phyloP scores from a whole-genome alignment of 2,888 invertebrate species.

The Chrysopilus asiliformis region DNA sequence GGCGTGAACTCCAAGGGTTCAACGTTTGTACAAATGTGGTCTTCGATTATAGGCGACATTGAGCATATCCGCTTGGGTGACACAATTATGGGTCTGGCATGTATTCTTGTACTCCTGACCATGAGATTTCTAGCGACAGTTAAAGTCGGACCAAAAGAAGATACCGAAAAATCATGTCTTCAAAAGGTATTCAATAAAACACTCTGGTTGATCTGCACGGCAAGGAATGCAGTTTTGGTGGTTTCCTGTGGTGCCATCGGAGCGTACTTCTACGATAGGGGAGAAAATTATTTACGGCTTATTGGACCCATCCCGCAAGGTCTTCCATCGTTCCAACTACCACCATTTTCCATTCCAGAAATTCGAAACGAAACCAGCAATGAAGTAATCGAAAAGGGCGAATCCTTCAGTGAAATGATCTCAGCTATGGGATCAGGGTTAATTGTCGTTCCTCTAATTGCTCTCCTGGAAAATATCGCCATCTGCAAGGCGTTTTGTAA shows the following conservation, averaged over 20 bases:
- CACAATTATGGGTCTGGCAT: slow-evolving; percentile 56
- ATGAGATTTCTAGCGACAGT: slow-evolving; percentile 55
- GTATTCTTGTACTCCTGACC: slow-evolving; percentile 60
- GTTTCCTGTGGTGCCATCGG: slow-evolving; percentile 58
- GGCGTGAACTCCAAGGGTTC: slow-evolving; percentile 59
- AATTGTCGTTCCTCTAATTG: slow-evolving; percentile 73
- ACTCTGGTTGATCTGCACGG: slow-evolving; percentile 64
- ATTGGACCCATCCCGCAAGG: slow-evolving; percentile 68
- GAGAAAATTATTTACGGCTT: slow-evolving; percentile 44
- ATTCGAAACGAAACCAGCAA: slow-evolving; percentile 41
- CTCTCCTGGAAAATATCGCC: slow-evolving; percentile 80
- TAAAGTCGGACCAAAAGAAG: slow-evolving; percentile 44
- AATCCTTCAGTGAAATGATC: slow-evolving; percentile 54
- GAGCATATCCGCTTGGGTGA: slow-evolving; percentile 55
- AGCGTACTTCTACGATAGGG: slow-evolving; percentile 2
- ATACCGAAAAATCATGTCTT: slow-evolving; percentile 39
- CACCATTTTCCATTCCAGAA: slow-evolving; percentile 48
- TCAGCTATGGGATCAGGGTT: slow-evolving; percentile 72
- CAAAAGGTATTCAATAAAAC: slow-evolving; percentile 49
- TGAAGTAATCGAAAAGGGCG: slow-evolving; percentile 10
- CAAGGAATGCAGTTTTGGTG: slow-evolving; percentile 76
- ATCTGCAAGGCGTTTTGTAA: slow-evolving; percentile 87
- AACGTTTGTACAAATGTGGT: slow-evolving; percentile 69
- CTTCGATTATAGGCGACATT: slow-evolving; percentile 53
- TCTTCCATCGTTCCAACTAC: slow-evolving; percentile 49